Evolutionary conservation across 2,113 vertebrate genomes (phyloP).

Genomic region (Alectura lathami): DNA sequence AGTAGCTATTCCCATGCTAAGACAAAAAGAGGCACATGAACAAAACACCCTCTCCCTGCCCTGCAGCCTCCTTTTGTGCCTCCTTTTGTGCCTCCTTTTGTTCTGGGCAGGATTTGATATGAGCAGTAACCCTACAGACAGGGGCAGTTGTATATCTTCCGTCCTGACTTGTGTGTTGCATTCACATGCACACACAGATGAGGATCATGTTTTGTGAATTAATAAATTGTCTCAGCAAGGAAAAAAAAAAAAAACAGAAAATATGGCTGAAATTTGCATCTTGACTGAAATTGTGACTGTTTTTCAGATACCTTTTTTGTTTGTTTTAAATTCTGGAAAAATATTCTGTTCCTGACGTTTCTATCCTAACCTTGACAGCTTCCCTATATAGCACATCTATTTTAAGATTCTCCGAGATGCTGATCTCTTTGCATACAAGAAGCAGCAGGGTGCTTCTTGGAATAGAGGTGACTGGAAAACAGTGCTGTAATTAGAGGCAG

Average conservation of each 20-base stretch:
- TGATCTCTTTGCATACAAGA: background rate
- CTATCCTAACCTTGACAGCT: background rate
- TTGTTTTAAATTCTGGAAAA: background rate
- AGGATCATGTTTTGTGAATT: background rate
- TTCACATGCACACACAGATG: background rate
- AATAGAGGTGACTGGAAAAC: background rate
- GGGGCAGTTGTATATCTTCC: background rate
- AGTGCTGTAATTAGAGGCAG: background rate
- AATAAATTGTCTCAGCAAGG: background rate
- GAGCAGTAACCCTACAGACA: background rate
- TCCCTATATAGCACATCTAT: background rate
- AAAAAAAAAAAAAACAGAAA: background rate
- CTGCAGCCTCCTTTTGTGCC: background rate
- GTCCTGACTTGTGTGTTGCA: background rate
- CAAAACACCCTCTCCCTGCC: background rate
- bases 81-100: background rate
- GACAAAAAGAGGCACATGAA: background rate
- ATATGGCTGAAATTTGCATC: background rate
- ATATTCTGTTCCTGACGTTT: background rate
- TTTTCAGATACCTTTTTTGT: background rate
- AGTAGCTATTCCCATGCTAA: constrained; percentile 1
- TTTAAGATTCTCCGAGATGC: background rate
- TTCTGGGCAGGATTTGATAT: background rate
- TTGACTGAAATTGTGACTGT: background rate
- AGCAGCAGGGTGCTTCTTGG: background rate